phyloP scores from a whole-genome alignment of 2,797 vertebrate genomes.

The Hipposideros larvatus region DNA sequence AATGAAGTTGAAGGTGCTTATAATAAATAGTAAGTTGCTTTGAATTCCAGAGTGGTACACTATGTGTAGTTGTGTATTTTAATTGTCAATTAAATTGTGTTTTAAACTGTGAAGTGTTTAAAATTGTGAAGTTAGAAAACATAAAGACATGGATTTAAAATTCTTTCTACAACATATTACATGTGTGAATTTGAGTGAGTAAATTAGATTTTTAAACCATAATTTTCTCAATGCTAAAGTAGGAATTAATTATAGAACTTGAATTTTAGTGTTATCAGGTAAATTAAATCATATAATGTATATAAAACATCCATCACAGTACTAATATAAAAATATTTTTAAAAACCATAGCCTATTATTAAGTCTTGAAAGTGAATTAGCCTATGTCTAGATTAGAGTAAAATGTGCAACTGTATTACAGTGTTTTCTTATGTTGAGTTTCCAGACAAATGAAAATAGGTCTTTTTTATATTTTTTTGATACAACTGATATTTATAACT shows the following conservation, averaged over 20 bases:
- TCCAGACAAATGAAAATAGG: not conserved
- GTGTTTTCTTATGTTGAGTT: not conserved
- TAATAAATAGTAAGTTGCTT: not conserved
- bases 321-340: not conserved
- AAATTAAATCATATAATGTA: not conserved
- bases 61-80: not conserved
- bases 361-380: not conserved
- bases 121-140: not conserved
- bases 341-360: not conserved
- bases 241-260: not conserved
- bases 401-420: not conserved
- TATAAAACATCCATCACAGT: not conserved
- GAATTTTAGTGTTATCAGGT: not conserved
- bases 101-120: not conserved
- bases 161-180: not conserved
- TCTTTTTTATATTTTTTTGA: not conserved
- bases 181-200: not conserved
- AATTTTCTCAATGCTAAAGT: not conserved
- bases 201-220: constrained; percentile 12
- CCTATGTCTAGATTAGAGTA: not conserved
- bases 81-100: not conserved
- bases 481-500: not conserved
- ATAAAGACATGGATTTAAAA: not conserved
- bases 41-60: not conserved
- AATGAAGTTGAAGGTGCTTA: not conserved